Base-by-base conservation (phyloP, 2,888 invertebrate genomes). In the Andrena marginata region DNA sequence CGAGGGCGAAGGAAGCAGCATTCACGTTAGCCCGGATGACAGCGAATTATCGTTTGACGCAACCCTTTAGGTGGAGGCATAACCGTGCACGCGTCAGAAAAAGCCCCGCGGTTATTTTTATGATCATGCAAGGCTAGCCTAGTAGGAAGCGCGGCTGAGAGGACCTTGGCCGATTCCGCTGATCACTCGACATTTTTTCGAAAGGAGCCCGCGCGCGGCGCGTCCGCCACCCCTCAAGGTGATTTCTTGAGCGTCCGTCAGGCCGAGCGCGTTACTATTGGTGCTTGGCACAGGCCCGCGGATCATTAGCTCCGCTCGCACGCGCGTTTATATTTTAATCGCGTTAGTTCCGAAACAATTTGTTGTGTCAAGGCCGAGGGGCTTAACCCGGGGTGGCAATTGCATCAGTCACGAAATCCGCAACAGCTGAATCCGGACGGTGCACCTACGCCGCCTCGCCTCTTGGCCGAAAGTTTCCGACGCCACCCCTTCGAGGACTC, bases 331-430 rank as follows among this genome's bases (percentile, higher is more conserved):
- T 92, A 93, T 94, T 94, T 94, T 94, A 93, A 94, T 93, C 93
- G 86, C 83, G 80, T 92, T 93, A 93, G 93, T 94, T 94, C 85
- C 93, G 90, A 94, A 94, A 94, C 94, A 94, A 94, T 93, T 93
- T 92, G 93, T 94, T 93, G 90, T 94, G 94, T 94, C 94, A 94
- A 94, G 94, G 94, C 91, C 93, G 91, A 88, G 89, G 87, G 91
- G 90, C 91, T 92, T 90, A 72, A 90, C 88, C 84, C 86, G 82
- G 74, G 78, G 86, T 90, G 90, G 91, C 91, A 92, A 94, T 94
- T 93, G 91, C 94, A 93, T 93, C 90, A 89, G 93, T 94, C 94
- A 94, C 94, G 94, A 93, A 92, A 94, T 93, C 94, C 92, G 92
- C 93, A 93, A 93, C 92, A 93, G 91, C 90, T 92, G 91, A 91